Conservation (phyloP, 2,113 vertebrate genomes). For the Passer domesticus region DNA sequence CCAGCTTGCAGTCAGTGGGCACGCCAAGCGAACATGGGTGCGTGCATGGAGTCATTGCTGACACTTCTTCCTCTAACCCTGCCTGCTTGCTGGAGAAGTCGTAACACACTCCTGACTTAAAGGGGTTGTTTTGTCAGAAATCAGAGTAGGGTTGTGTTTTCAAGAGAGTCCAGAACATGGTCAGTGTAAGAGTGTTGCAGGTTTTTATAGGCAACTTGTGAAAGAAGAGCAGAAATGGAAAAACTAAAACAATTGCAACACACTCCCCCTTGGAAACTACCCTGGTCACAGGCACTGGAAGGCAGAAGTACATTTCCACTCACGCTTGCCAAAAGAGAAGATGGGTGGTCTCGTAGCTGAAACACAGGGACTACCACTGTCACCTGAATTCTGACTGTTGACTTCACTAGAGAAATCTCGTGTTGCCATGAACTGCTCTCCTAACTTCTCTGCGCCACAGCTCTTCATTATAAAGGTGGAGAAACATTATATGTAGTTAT, state of each 20-base stretch:
- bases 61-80: background rate
- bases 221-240: constrained; percentile 47
- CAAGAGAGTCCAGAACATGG: background rate
- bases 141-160: background rate
- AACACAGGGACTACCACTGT: background rate
- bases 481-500: background rate
- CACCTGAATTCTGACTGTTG: background rate
- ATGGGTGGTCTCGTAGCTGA: background rate
- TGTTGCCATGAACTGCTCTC: background rate
- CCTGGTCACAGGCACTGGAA: background rate
- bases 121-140: background rate
- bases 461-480: background rate
- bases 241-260: constrained; percentile 3
- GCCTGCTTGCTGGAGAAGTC: background rate
- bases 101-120: background rate
- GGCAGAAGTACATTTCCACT: constrained; percentile 4
- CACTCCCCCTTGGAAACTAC: background rate
- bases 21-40: background rate
- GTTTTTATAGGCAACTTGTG: background rate
- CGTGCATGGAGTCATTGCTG: background rate
- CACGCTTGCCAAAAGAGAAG: background rate
- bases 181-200: background rate
- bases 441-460: background rate
- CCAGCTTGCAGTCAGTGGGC: background rate
- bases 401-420: background rate